phyloP scores from a whole-genome alignment of 2,113 vertebrate genomes.

The Boleophthalmus pectinirostris region DNA sequence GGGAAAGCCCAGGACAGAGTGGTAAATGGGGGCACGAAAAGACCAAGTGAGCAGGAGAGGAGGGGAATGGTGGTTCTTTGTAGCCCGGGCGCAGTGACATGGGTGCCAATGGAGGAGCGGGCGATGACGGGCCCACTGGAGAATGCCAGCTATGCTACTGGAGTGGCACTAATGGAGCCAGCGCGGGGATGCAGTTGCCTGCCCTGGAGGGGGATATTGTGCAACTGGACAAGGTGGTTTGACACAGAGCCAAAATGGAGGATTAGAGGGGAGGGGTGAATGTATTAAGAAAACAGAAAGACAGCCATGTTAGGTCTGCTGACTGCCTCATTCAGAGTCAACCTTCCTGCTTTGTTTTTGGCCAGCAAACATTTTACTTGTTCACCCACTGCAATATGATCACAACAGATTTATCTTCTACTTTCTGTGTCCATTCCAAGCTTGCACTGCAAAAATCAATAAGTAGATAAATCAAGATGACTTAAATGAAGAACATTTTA shows the following conservation, averaged over 20 bases:
- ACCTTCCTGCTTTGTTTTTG: slow-evolving; percentile 49
- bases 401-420: not conserved
- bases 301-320: slow-evolving; percentile 76
- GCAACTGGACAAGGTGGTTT: slow-evolving; percentile 74
- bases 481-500: too few species aligned
- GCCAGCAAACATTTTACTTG: slow-evolving; percentile 27
- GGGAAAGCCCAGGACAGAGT: slow-evolving; percentile 46
- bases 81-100: slow-evolving; percentile 61
- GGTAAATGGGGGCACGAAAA: slow-evolving; percentile 56
- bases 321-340: slow-evolving; percentile 69
- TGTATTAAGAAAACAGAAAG: slow-evolving; percentile 58
- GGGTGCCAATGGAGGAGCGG: slow-evolving; percentile 67
- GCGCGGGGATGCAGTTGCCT: slow-evolving; percentile 74
- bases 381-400: slow-evolving; percentile 1
- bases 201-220: slow-evolving; percentile 73
- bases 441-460: not conserved
- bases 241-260: slow-evolving; percentile 74
- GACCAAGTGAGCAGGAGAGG: slow-evolving; percentile 52
- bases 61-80: slow-evolving; percentile 59
- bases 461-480: too few species aligned
- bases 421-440: slow-evolving; percentile 10
- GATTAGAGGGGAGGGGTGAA: slow-evolving; percentile 59
- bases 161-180: slow-evolving; percentile 77
- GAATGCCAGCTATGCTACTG: slow-evolving; percentile 73
- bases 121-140: slow-evolving; percentile 72